Base-by-base conservation (phyloP, 53 echinoderm and acorn worm genomes). In the Mesocentrotus franciscanus region DNA sequence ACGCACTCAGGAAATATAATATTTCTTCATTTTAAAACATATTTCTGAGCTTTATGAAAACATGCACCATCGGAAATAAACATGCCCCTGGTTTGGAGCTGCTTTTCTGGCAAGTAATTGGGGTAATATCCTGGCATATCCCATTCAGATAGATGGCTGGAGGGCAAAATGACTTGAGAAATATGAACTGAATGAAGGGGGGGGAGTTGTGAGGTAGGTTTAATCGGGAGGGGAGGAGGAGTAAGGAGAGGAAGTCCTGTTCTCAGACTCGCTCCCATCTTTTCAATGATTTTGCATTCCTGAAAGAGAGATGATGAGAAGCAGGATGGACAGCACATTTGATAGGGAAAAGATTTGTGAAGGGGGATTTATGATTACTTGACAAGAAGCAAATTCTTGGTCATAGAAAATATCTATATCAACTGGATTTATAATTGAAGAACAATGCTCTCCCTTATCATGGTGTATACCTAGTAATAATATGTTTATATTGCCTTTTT, bases 41-140 rank as follows among this genome's bases (percentile, higher is more conserved):
- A 75, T 49, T 39, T 91, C 34, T 62, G 72, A 55, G 22, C 66
- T 91, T 91, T 91, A 68, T 55, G 76, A 92, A 92, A 92, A 74
- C 71, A 74, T 66, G 92, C 60, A 81, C 76, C 83, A 61, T 93
- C 83, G 81, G 79, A 93, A 93, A 93, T 93, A 93, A 59, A 93
- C 39, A 81, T 93, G 83, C 93, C 81, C 93, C 93, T 79, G 60
- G 93, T 93, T 93, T 93, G 34, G 78, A 60, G 60, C 29, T 93
- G 93, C 87, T 66, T 94, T 85, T 85, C 95, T 85, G 68, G 68
- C 95, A 66, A 94, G 95, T 94, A 94, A 94, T 94, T 94, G 95
- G 87, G 87, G 95, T 94, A 94, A 94, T 94, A 85, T 94, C 95
- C 95, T 85, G 95, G 85, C 87, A 66, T 94, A 87, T 94, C 95